Percentiles rank a stretch among this genome's conserved stretches.
Conservation (phyloP, 2,113 vertebrate species). For the Bungarus multicinctus region DNA sequence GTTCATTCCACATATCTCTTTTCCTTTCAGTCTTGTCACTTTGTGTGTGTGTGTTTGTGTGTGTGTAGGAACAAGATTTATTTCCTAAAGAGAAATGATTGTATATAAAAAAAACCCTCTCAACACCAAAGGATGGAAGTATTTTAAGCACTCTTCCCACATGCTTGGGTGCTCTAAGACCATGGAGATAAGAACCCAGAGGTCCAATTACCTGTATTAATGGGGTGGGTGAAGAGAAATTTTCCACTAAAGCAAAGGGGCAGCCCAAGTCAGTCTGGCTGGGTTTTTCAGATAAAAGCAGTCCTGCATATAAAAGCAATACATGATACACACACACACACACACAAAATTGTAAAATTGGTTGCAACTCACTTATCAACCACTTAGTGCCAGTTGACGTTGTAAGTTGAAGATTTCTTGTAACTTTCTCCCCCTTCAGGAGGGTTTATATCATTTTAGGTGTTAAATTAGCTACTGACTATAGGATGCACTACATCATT, state of each 20-base stretch:
- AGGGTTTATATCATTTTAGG: not conserved
- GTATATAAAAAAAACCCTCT: not conserved
- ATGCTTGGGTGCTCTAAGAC: not conserved
- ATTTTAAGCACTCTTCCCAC: not conserved
- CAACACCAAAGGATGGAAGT: not conserved
- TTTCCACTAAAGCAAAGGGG: not conserved
- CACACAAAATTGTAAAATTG: too few species aligned
- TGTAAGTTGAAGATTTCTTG: too few species aligned
- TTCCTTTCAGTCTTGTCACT: not conserved
- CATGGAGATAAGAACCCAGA: not conserved
- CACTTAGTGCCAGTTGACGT: too few species aligned
- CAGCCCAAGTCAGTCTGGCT: not conserved
- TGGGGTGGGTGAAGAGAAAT: not conserved
- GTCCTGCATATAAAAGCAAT: not conserved
- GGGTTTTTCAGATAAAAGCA: not conserved
- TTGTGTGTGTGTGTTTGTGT: not conserved
- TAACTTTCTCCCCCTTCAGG: not conserved
- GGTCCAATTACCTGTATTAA: not conserved
- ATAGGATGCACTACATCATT: not conserved
- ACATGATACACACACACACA: too few species aligned
- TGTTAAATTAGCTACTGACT: not conserved
- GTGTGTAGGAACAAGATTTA: not conserved
- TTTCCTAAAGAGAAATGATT: not conserved
- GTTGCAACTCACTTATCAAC: too few species aligned
- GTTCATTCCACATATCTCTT: not conserved